Evolutionary conservation across 2,113 vertebrate genomes (phyloP).

Genomic region (Muntiacus reevesi): DNA sequence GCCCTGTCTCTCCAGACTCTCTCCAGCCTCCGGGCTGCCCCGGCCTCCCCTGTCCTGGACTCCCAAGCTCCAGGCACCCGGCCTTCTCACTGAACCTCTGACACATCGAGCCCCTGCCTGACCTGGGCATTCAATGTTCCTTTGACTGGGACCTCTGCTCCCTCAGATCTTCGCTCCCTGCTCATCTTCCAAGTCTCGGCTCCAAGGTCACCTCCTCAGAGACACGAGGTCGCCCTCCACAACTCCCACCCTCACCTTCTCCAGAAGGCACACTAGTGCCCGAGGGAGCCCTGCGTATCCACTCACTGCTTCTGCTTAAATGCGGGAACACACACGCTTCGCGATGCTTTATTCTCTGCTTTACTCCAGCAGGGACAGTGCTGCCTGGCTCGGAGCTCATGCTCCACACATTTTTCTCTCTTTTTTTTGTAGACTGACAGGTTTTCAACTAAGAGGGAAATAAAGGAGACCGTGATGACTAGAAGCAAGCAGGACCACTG

Average conservation of each 20-base stretch:
- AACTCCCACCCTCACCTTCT: neutral
- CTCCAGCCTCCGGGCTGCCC: neutral
- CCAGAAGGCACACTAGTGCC: neutral
- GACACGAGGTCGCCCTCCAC: neutral
- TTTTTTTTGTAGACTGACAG: too few species aligned
- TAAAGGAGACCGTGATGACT: neutral
- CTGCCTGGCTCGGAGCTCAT: neutral
- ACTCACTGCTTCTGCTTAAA: neutral
- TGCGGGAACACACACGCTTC: neutral
- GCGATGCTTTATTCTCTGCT: neutral
- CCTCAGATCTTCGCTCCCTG: neutral
- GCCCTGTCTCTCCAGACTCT: neutral
- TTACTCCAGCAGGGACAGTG: neutral
- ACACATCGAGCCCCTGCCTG: neutral
- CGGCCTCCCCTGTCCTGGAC: accelerated
- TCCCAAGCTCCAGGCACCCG: neutral
- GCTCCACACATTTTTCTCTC: neutral
- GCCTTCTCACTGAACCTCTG: neutral
- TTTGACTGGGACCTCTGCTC: neutral
- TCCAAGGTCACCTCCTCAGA: neutral
- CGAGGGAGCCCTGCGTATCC: accelerated
- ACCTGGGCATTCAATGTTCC: neutral
- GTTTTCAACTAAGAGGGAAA: neutral
- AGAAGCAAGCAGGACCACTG: neutral
- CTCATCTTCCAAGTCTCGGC: neutral